Base-by-base conservation (phyloP, 2,888 invertebrate genomes). In the Drosophila putrida region DNA sequence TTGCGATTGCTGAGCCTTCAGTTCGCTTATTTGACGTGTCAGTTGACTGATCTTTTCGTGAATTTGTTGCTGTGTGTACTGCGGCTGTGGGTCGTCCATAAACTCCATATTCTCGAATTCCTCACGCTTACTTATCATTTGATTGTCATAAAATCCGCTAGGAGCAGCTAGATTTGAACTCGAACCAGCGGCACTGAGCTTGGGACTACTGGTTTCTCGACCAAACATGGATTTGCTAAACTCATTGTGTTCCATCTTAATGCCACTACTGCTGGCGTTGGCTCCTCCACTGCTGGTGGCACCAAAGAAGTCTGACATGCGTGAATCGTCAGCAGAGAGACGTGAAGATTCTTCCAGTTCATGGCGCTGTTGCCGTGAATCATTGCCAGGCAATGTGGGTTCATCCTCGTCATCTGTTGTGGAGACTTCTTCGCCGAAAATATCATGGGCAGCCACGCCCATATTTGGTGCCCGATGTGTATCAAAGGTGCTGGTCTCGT, bases 351-450 rank as follows among this genome's bases (percentile, higher is more conserved):
- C 97, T 83, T 97, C 97, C 75, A 97, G 93, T 89, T 97, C 97
- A 4, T 88, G 88, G 4, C 96, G 73, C 31, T 51, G 25, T 95
- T 94, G 86, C 93, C 78, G 82, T 0, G 82, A 63, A 31, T 54
- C 57, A 35, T 75, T 89, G 10, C 87, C 75, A 0, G 75, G 94
- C 13, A 94, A 93, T 64, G 95, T 95, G 77, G 95, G 95, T 68
- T 96, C 96, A 78, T 97, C 97, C 61, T 96, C 96, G 49, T 93
- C 91, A 72, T 97, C 97, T 38, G 97, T 97, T 82, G 98, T 98
- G 88, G 98, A 98, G 0, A 98, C 96, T 33, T 97, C 95, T 75
- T 97, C 98, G 33, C 98, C 98, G 93, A 98, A 98, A 89, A 98
- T 97, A 82, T 98, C 97, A 82, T 96, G 95, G 83, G 96, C 96